phyloP scores from a whole-genome alignment of 30 jellyfish, hydroid and myxozoan genomes.

The Chrysaora quinquecirrha region DNA sequence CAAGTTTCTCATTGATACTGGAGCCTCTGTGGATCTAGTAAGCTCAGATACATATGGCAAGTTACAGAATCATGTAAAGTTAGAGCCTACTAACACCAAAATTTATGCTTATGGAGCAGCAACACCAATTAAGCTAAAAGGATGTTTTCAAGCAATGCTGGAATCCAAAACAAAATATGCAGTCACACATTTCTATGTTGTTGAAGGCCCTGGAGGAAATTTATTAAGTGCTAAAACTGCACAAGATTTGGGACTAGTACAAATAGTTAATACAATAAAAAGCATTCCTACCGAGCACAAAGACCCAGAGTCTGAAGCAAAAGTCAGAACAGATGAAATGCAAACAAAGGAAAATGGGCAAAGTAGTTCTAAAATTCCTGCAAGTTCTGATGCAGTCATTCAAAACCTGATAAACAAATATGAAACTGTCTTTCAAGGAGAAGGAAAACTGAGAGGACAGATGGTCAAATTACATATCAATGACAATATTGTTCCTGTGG shows the following conservation, averaged over 20 bases:
- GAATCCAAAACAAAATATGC: background rate
- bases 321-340: background rate
- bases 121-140: background rate
- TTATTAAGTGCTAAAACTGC: background rate
- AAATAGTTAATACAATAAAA: background rate
- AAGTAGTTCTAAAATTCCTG: background rate
- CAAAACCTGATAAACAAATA: background rate
- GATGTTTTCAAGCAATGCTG: slow-evolving; percentile 2
- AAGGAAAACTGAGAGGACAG: background rate
- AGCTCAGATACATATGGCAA: too few species aligned
- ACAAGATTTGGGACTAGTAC: background rate
- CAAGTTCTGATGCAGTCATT: background rate
- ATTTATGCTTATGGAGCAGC: background rate
- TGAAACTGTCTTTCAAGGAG: background rate
- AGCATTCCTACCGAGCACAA: too few species aligned
- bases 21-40: too few species aligned
- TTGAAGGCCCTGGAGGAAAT: slow-evolving; percentile 2
- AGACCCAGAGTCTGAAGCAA: too few species aligned
- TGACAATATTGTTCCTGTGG: background rate
- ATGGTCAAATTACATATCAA: background rate
- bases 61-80: background rate
- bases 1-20: too few species aligned
- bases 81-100: background rate
- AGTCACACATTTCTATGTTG: background rate
- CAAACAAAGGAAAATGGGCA: background rate